Evolutionary conservation across 2,888 invertebrate genomes (phyloP), one percentile per base, ranked within the genome.

Genomic region (Microplitis deprimator): DNA sequence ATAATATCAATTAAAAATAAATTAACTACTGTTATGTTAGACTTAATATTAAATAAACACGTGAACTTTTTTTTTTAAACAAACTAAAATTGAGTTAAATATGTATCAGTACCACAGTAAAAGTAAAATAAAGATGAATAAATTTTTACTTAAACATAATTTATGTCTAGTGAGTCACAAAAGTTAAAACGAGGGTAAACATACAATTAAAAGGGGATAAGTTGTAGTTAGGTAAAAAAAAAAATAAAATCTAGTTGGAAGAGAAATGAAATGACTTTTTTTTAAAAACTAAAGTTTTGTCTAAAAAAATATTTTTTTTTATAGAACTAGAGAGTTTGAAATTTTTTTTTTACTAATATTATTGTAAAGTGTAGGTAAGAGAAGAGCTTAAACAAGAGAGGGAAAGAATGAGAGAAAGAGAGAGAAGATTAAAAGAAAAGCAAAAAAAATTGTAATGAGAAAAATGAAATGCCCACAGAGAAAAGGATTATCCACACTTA

Each of bases 401-500:
- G 29, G 29, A 29, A 50, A 13, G 13, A 50, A 50, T 50, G 13
- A 50, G 13, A 50, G 13, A 13, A 50, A 50, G 29, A 29, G 20
- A 50, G 50, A 50, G 50, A 50, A 50, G 50, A 50, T 50, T 29
- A 29, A 29, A 29, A 3, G 29, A 3, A 29, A 29, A 29, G 29
- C 29, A 29, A 50, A 50, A 50, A 50, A 50, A 50, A 50, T 50
- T 13, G 13, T 50, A 50, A 50, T 50, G 50, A 13, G 50, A 8
- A 50, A 50, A 50, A 50, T 50, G 50, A 50, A 50, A 50, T 50
- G 50, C 50, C 50, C 50, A 50, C 50, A 50, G 50, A 50, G 50
- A 50, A 50, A 50, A 50, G 50, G 50, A 50, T 50, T 50, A 50
- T 50, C 50, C 50, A 50, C 50, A 50, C 50, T 50, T 50, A 13